These are phyloP conservation scores for Ennomos quercinarius DNA, from an alignment of 2,888 invertebrate species.

Conservation along the genomic window DNA sequence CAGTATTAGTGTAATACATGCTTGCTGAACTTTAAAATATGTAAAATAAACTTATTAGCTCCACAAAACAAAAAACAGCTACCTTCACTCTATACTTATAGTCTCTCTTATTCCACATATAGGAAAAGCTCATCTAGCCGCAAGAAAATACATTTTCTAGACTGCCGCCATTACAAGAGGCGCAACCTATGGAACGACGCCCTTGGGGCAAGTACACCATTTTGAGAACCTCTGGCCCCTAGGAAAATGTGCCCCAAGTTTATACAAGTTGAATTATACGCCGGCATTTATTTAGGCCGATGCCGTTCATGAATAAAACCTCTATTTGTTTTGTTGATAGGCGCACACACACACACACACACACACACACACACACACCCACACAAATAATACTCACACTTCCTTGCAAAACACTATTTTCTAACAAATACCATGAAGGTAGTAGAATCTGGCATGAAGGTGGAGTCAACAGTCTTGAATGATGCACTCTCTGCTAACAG, in stretches of 20 bases:
- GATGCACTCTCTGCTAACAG: too few relatives aligned
- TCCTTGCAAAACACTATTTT: too few relatives aligned
- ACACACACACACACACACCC: too few relatives aligned
- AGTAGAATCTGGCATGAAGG: too few relatives aligned
- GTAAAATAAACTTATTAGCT: too few relatives aligned
- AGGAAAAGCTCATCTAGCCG: not conserved
- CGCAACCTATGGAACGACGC: constrained; percentile 6
- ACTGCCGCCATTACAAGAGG: constrained; percentile 13
- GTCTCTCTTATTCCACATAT: not conserved
- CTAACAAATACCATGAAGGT: too few relatives aligned
- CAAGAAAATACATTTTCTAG: constrained; percentile 7
- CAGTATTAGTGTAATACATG: too few relatives aligned
- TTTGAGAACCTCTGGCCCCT: constrained; percentile 13
- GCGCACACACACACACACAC: not conserved
- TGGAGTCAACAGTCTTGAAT: too few relatives aligned
- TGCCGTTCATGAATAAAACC: constrained; percentile 52
- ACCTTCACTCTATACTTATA: not conserved
- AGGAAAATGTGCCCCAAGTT: constrained; percentile 45
- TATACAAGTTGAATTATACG: constrained; percentile 47
- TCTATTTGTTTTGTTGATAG: constrained; percentile 46
- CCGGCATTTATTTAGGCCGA: constrained; percentile 46
- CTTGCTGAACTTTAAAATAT: too few relatives aligned
- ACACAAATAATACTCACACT: too few relatives aligned
- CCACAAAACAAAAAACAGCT: not conserved
- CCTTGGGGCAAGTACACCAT: constrained; percentile 6